Evolutionary conservation across 2,888 invertebrate species (phyloP), one percentile per base, ranked within the genome.

Genomic region (Dasypogon diadema): DNA sequence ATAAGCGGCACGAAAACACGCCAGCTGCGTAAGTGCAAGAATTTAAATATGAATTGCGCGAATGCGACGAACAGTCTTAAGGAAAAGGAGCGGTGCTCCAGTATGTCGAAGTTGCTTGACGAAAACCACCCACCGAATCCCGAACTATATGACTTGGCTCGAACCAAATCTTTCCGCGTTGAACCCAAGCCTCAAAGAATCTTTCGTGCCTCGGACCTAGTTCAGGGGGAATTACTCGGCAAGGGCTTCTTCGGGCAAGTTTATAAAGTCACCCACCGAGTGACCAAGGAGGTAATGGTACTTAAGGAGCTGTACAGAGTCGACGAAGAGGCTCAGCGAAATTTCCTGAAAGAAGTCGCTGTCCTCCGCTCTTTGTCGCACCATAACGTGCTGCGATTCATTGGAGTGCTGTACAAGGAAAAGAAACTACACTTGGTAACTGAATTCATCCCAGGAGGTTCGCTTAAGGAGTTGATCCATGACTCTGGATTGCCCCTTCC

Each of bases 231-330:
- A 84, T 88, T 97, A 3, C 87, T 97, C 12, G 97, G 97, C 2
- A 93, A 94, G 81, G 98, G 98, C 0, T 98, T 97, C 87, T 98
- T 97, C 86, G 98, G 98, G 1, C 95, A 96, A 85, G 95, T 94
- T 76, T 94, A 91, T 85, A 93, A 95, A 87, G 96, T 97, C 75
- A 97, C 96, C 0, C 97, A 97, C 83, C 91, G 93, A 70, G 92
- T 93, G 80, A 96, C 96, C 0, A 92, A 92, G 79, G 97, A 98
- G 87, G 93, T 96, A 55, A 97, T 98, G 97, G 97, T 98, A 80
- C 90, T 98, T 51, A 98, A 98, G 83, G 97, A 98, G 83, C 88
- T 98, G 75, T 94, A 96, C 87, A 89, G 96, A 74, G 94, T 97
- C 21, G 97, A 98, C 83, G 97, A 97, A 83, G 96, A 95, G 82